These are phyloP conservation scores for Tribolium castaneum DNA, from an alignment of 1,140 invertebrate genomes.

Conservation along the genomic window DNA sequence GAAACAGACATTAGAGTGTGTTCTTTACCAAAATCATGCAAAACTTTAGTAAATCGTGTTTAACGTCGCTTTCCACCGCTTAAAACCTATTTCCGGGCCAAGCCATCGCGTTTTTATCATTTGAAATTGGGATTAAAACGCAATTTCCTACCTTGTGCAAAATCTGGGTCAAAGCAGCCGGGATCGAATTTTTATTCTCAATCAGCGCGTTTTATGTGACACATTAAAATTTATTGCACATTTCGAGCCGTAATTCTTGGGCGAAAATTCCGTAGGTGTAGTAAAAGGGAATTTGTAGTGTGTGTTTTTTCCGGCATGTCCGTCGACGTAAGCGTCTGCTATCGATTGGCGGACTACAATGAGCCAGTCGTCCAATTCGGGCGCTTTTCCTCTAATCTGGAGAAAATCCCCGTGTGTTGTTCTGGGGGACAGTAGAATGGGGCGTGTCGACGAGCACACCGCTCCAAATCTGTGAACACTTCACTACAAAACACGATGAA, in stretches of 20 bases:
- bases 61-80: too few relatives aligned
- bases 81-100: not conserved
- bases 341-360: conserved; percentile 36
- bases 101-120: too few relatives aligned
- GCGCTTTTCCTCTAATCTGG: conserved; percentile 36
- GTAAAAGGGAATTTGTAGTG: not conserved
- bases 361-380: conserved; percentile 31
- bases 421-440: conserved; percentile 55
- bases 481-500: conserved; percentile 27
- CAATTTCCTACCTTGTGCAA: not conserved
- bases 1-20: too few relatives aligned
- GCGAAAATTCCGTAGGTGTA: not conserved
- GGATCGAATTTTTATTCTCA: not conserved
- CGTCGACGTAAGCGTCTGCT: conserved; percentile 28
- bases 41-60: too few relatives aligned
- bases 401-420: conserved; percentile 35
- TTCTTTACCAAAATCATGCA: too few relatives aligned
- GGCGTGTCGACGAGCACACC: conserved; percentile 53
- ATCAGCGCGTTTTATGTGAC: not conserved
- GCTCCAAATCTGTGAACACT: conserved; percentile 36
- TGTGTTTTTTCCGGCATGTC: not conserved
- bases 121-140: not conserved
- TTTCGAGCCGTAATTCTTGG: not conserved
- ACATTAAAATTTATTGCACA: conserved; percentile 32
- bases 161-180: not conserved